These are phyloP conservation scores for Dreissena rostriformis DNA, from an alignment of 1,140 invertebrate genomes.

Conservation along the genomic window DNA sequence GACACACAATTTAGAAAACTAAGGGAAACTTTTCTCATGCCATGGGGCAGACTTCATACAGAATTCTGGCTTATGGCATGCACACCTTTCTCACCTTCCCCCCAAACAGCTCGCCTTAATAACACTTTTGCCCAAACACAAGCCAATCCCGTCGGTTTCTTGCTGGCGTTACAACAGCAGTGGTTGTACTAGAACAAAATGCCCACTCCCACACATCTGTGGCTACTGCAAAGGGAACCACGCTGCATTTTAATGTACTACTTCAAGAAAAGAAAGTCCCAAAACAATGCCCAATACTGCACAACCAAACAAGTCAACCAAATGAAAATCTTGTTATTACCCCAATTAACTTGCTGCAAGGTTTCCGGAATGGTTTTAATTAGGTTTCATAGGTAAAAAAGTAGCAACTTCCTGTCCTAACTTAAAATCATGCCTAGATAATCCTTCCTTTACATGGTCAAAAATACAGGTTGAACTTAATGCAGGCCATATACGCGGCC, in stretches of 20 bases:
- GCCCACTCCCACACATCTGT: constrained; percentile 34
- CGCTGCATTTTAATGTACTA: background rate
- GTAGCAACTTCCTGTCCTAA: constrained; percentile 15
- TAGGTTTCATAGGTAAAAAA: constrained; percentile 5
- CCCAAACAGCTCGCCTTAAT: constrained; percentile 1
- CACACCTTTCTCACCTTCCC: background rate
- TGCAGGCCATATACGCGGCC: background rate
- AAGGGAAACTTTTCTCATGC: background rate
- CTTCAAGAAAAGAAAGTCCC: background rate
- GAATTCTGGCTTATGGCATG: constrained; percentile 24
- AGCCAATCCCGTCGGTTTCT: background rate
- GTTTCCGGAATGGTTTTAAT: constrained; percentile 11
- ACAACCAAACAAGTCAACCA: background rate
- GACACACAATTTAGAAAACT: constrained; percentile 11
- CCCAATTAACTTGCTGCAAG: background rate
- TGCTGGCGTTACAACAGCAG: background rate
- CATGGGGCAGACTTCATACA: constrained; percentile 26
- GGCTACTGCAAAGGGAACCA: constrained; percentile 35
- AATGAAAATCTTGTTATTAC: background rate
- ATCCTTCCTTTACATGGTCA: background rate
- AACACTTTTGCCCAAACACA: too few species aligned
- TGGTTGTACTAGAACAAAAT: constrained; percentile 13
- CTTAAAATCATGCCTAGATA: constrained; percentile 2
- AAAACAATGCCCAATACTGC: background rate
- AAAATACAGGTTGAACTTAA: background rate